These are phyloP conservation scores for Mythimna pallens DNA, from an alignment of 2,888 invertebrate genomes.

Conservation along the genomic window DNA sequence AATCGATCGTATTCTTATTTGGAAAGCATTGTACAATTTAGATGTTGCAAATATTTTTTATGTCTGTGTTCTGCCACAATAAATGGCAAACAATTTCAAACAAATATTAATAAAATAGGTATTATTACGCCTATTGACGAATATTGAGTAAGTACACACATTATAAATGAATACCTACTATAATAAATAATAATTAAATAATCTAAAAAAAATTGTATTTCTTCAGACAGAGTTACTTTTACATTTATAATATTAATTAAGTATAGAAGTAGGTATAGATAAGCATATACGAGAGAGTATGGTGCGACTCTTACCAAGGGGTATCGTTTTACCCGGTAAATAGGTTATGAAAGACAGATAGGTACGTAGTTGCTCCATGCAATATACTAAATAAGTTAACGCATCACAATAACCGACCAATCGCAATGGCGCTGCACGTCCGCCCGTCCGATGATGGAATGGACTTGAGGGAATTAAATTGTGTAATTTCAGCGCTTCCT, in stretches of 20 bases:
- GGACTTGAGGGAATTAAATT: constrained; percentile 7
- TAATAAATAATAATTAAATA: too few relatives aligned
- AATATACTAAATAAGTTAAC: constrained; percentile 1
- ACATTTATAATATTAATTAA: neutral
- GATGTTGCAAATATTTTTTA: too few relatives aligned
- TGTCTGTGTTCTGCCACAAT: too few relatives aligned
- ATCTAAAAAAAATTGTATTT: too few relatives aligned
- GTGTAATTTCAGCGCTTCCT: constrained; percentile 5
- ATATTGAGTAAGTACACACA: too few relatives aligned
- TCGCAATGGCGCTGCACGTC: constrained; percentile 1
- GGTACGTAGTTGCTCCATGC: neutral
- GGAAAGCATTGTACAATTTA: too few relatives aligned
- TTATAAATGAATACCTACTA: too few relatives aligned
- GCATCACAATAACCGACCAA: constrained; percentile 4
- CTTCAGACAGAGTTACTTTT: too few relatives aligned
- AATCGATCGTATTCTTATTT: too few relatives aligned
- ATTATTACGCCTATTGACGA: too few relatives aligned
- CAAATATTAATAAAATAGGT: too few relatives aligned
- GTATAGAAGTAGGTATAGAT: neutral
- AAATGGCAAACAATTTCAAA: too few relatives aligned
- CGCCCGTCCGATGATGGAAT: constrained; percentile 1
- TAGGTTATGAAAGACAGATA: neutral
- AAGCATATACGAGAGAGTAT: neutral
- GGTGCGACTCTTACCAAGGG: neutral
- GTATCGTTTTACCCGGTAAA: neutral